Evolutionary conservation across 2,888 invertebrate species (phyloP), one percentile per base, ranked within the genome.

Genomic region (Drosophila mimica): DNA sequence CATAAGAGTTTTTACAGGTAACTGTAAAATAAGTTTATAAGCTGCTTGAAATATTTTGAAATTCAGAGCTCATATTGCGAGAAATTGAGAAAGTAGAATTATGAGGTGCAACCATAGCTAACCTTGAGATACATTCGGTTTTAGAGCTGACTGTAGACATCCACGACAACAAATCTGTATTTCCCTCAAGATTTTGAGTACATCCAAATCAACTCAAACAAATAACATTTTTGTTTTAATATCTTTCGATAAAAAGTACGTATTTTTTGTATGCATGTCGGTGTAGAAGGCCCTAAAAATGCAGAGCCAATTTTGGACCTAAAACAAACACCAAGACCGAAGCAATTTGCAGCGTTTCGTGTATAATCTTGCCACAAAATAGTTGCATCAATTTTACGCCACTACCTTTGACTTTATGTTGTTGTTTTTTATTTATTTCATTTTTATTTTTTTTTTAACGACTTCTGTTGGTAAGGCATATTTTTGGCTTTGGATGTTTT

Each of bases 261-360:
- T 25, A 28, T 6, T 25, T 25, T 38, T 38, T 30, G n/a, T 9
- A 28, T 49, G 28, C 15, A 54, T 54, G 13, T n/a, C 40, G 13
- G 33, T 31, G 60, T 43, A 25, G 25, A 46, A 49, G 36, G 20
- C 33, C 33, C 63, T 40, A n/a, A 57, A 63, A 75, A 56, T 52
- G 36, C 67, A 40, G 46, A 65, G 40, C 51, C 59, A 49, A 72
- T 34, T 30, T 56, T 20, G 36, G 30, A 33, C 13, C 11, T 4
- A 31, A 75, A 61, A 56, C 65, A 48, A 69, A 65, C 61, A 60
- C 67, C 48, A 54, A 62, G 66, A 60, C 70, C 84, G 64, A 84
- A 87, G 85, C 88, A 87, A 87, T 83, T 83, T 88, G 85, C 82
- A 79, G 82, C 68, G 64, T 73, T 87, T 73, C 72, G 77, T 73